Conservation (phyloP, 2,797 vertebrate species). For the Onychomys arenicola region DNA sequence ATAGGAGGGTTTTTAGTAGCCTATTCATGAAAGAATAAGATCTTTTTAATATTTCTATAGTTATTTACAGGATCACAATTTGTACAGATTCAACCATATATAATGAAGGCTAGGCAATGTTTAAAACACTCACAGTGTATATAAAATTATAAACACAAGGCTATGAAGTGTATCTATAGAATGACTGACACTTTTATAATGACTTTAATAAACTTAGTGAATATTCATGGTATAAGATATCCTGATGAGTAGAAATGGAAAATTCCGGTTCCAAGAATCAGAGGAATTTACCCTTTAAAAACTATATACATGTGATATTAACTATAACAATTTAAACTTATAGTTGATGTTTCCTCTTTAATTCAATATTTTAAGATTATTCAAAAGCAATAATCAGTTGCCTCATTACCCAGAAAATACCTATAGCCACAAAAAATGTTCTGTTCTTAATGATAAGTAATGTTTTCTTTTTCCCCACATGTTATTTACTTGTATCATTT, state of each 20-base stretch:
- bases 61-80: background rate
- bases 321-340: background rate
- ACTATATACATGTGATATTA: background rate
- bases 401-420: background rate
- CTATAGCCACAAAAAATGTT: background rate
- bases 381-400: background rate
- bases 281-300: constrained; percentile 25
- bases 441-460: background rate
- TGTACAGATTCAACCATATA: background rate
- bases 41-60: background rate
- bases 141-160: constrained; percentile 8
- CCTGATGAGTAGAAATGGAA: constrained; percentile 13
- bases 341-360: constrained; percentile 1
- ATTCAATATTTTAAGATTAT: background rate
- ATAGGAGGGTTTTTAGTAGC: background rate
- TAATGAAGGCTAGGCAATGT: background rate
- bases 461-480: background rate
- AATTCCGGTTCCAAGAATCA: background rate
- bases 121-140: background rate
- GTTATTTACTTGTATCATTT: background rate
- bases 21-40: background rate
- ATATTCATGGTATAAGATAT: background rate
- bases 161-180: background rate
- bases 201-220: background rate
- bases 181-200: constrained; percentile 18